Conservation (phyloP, 1,140 invertebrate species). For the Ceratoteleas bidentatus region DNA sequence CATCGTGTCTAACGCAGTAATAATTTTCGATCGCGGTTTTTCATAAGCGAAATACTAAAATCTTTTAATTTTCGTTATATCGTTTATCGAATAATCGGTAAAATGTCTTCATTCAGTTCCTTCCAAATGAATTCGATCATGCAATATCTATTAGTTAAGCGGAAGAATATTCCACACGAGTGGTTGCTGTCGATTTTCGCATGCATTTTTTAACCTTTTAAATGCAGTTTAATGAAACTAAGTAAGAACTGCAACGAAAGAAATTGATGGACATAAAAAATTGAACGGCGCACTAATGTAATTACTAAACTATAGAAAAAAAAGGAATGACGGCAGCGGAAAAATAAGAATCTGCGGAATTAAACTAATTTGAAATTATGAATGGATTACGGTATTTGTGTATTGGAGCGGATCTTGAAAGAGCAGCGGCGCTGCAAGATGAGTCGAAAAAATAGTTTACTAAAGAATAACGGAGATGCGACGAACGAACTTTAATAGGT, state of each 20-base stretch:
- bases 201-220: constrained; percentile 11
- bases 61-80: too few relatives aligned
- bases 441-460: constrained; percentile 44
- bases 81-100: constrained; percentile 31
- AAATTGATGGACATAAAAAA: constrained; percentile 21
- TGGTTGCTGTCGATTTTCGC: constrained; percentile 4
- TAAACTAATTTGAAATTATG: constrained; percentile 17
- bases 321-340: neutral
- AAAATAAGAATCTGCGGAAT: constrained; percentile 28
- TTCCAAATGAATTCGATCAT: constrained; percentile 20
- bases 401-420: neutral
- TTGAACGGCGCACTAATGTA: constrained; percentile 23
- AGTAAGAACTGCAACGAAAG: constrained; percentile 13
- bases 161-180: constrained; percentile 6
- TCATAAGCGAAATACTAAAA: too few relatives aligned
- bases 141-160: neutral
- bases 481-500: constrained; percentile 33
- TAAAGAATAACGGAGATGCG: constrained; percentile 10
- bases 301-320: constrained; percentile 32
- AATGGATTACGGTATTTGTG: constrained; percentile 28
- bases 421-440: constrained; percentile 9
- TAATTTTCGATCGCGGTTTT: too few relatives aligned
- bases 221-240: constrained; percentile 30
- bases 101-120: constrained; percentile 22
- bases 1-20: too few relatives aligned